Conservation (phyloP, 2,113 vertebrate species). For the Symphodus melops region DNA sequence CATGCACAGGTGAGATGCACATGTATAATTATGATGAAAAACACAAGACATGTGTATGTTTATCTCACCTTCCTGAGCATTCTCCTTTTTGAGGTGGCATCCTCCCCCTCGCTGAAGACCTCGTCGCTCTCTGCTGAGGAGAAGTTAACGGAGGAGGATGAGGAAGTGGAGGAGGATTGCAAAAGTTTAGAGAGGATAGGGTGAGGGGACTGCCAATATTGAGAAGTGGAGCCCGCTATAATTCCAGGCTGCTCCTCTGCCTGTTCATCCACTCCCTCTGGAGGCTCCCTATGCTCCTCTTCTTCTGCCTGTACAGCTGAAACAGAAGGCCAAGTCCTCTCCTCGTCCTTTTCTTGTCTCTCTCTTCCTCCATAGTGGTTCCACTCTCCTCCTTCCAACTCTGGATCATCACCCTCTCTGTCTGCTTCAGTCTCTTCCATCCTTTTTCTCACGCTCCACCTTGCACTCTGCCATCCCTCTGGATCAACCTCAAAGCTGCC, state of each 20-base stretch:
- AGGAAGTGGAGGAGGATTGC: conserved; percentile 79
- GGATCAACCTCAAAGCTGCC: conserved; percentile 31
- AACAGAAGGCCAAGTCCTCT: neutral
- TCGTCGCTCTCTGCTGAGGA: conserved; percentile 85
- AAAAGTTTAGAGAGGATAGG: conserved; percentile 74
- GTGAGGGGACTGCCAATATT: conserved; percentile 50
- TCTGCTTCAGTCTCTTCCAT: neutral
- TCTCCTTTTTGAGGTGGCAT: conserved; percentile 66
- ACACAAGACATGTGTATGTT: neutral
- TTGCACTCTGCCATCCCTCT: conserved; percentile 26
- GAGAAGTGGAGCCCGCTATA: conserved; percentile 8
- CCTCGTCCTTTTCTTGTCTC: conserved; percentile 12
- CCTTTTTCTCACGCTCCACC: conserved; percentile 38
- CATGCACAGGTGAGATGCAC: neutral
- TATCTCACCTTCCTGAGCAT: conserved; percentile 78
- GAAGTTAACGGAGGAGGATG: conserved; percentile 79
- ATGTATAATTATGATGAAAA: neutral
- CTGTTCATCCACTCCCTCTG: neutral
- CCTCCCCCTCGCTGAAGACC: conserved; percentile 84
- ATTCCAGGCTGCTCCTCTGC: neutral
- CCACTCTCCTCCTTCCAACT: conserved; percentile 9
- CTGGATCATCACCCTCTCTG: neutral
- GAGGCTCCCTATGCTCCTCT: conserved; percentile 9
- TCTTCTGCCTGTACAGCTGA: conserved; percentile 36
- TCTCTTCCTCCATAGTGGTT: conserved; percentile 37